Percentiles rank a stretch among this genome's conserved stretches.
Conservation (phyloP, 2,113 vertebrate species). For the Dermatemys mawii region DNA sequence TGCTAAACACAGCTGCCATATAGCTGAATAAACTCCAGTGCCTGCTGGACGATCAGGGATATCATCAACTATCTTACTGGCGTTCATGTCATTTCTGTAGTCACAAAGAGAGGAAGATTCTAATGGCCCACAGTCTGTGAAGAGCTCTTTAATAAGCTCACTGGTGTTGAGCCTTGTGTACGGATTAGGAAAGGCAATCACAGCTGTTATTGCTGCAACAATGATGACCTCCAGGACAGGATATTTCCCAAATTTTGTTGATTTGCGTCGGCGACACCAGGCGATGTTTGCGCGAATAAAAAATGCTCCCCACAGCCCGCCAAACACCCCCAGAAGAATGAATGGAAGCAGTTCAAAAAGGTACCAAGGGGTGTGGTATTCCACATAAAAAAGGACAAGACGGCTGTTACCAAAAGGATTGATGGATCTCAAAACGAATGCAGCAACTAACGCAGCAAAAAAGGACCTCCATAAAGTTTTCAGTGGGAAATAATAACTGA, state of each 20-base stretch:
- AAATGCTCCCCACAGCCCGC: constrained; percentile 97
- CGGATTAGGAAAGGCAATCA: constrained; percentile 95
- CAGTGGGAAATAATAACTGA: constrained; percentile 98
- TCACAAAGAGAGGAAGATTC: constrained; percentile 97
- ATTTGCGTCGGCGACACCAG: constrained; percentile 96
- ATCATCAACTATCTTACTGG: constrained; percentile 89
- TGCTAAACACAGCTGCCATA: constrained; percentile 97
- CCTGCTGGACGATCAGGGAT: constrained; percentile 91
- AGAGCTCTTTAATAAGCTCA: constrained; percentile 97
- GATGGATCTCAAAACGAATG: constrained; percentile 97
- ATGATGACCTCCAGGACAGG: constrained; percentile 96
- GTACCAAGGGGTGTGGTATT: constrained; percentile 99
- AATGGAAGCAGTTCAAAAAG: constrained; percentile 98
- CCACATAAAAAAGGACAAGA: constrained; percentile 98
- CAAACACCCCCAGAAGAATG: constrained; percentile 97
- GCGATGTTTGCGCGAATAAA: constrained; percentile 98
- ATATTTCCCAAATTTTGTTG: constrained; percentile 95
- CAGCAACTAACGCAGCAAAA: constrained; percentile 97
- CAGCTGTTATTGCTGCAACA: constrained; percentile 94
- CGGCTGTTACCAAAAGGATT: constrained; percentile 99
- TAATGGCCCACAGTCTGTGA: constrained; percentile 95
- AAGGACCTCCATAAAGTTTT: constrained; percentile 99
- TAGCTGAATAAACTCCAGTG: constrained; percentile 95
- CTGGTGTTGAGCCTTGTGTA: constrained; percentile 98
- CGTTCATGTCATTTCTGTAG: constrained; percentile 96